Evolutionary conservation across 2,888 invertebrate genomes (phyloP).

Genomic region (Brenthis daphne): DNA sequence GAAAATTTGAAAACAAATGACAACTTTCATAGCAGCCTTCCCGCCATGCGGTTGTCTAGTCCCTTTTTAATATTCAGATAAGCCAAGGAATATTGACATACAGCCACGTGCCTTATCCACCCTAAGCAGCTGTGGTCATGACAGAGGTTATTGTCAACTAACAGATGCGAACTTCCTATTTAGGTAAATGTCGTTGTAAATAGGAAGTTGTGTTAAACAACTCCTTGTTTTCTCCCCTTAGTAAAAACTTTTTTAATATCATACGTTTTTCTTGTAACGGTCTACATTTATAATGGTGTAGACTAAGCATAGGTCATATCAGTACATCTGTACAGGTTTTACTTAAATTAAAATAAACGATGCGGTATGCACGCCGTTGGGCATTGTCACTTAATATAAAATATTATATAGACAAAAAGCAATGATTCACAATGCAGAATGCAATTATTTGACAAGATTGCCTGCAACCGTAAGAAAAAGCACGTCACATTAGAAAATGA

Average conservation of each 20-base stretch:
- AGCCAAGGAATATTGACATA: constrained; percentile 42
- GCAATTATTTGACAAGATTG: no score
- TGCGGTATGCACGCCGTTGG: no score
- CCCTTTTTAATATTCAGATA: constrained; percentile 39
- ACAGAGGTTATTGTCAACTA: constrained; percentile 46
- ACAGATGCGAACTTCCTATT: constrained; percentile 54
- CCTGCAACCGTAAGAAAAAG: no score
- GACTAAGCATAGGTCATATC: not conserved
- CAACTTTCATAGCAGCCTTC: constrained; percentile 19
- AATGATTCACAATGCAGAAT: no score
- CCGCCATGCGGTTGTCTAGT: constrained; percentile 21
- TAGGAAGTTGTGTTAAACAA: constrained; percentile 29
- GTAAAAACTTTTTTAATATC: constrained; percentile 13
- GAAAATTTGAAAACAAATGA: constrained; percentile 17
- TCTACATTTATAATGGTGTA: not conserved
- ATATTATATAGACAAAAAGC: no score
- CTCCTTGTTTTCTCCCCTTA: constrained; percentile 19
- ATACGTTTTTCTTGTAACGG: constrained; percentile 10
- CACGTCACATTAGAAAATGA: no score
- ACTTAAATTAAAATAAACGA: no score
- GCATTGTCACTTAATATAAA: no score
- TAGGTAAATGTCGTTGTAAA: constrained; percentile 40
- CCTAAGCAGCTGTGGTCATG: constrained; percentile 48
- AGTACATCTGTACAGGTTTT: not conserved
- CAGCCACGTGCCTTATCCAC: constrained; percentile 48